Conservation (phyloP, 2,888 invertebrate genomes). For the Folsomia manolachei region DNA sequence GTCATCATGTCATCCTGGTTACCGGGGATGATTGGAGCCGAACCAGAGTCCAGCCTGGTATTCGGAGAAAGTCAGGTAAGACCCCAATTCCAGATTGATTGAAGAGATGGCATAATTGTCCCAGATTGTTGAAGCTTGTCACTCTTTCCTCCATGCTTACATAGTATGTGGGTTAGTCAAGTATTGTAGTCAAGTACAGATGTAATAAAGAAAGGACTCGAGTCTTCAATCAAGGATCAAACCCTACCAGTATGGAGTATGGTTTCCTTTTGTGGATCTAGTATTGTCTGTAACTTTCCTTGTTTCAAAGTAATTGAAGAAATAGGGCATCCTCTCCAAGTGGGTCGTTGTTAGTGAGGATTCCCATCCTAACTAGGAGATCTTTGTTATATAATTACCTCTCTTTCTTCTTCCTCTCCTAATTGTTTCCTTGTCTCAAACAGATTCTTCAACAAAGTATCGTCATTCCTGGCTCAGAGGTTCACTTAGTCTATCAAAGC, state of each 20-base stretch:
- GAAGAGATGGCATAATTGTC: background rate
- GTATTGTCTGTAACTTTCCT: no score
- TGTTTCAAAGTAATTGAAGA: no score
- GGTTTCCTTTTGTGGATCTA: background rate
- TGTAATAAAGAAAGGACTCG: no score
- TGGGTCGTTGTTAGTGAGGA: no score
- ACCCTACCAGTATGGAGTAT: background rate
- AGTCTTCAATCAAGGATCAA: no score
- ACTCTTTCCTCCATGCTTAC: background rate
- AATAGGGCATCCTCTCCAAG: no score
- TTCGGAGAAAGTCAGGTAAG: slow-evolving; percentile 86
- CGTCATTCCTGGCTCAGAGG: slow-evolving; percentile 86
- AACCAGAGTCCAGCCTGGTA: slow-evolving; percentile 75
- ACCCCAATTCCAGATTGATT: no score
- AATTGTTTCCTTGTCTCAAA: no score
- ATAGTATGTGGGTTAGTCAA: no score
- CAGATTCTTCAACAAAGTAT: slow-evolving; percentile 96
- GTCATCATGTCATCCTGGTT: slow-evolving; percentile 87
- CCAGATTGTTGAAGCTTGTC: background rate
- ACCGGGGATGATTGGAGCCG: slow-evolving; percentile 81
- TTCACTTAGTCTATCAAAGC: slow-evolving; percentile 92
- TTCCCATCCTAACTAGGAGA: no score
- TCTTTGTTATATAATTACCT: slow-evolving; percentile 11
- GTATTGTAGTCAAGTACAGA: no score
- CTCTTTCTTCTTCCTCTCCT: slow-evolving; percentile 36